Evolutionary conservation across 1,140 invertebrate species (phyloP), one percentile per base, ranked within the genome.

Genomic region (Drosophila nikananu): DNA sequence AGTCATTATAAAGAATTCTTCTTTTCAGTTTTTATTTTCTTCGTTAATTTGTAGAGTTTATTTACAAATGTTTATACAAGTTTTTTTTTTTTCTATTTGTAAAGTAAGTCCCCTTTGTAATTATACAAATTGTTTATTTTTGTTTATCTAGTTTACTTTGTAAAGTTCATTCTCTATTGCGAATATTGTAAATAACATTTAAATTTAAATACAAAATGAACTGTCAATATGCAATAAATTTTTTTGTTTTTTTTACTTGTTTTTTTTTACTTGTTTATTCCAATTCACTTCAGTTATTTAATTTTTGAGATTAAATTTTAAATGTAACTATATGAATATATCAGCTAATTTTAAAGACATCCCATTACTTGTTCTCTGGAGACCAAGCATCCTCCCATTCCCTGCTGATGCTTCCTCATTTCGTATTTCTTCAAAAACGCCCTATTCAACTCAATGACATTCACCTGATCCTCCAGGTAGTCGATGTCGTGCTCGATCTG

Each of bases 401-500:
- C 12, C 4, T 44, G 19, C 17, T 61, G 32, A 25, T 55, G 21
- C 9, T 30, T 23, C 0, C n/a, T 19, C 12, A 51, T 25, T 41
- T 8, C 15, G 10, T 67, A 41, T 1, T 48, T 76, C 39, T 68
- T 51, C 4, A 77, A 15, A 23, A 39, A 9, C 0, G 42, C 42
- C 2, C 68, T 41, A 13, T 77, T 77, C 12, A 76, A 25, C 25
- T 67, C 41, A 7, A 39, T 61, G 3, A 37, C 44, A 51, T 23
- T 51, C 21, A 68, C 37, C 63, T 77, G 73, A 32, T 77, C 75
- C n/a, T 66, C 63, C 27, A 77, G 35, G 30, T 49, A 77, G 30
- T 77, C 63, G 1, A 77, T 21, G n/a, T 76, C 75, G 39, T 76
- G 75, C 9, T 61, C 72, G 9, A 41, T 44, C 5, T 52, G 21